A percentile compares a stretch with the other conserved stretches of the same genome.
phyloP scores from a whole-genome alignment of 1,140 invertebrate species.

The Zaprionus gabonicus region DNA sequence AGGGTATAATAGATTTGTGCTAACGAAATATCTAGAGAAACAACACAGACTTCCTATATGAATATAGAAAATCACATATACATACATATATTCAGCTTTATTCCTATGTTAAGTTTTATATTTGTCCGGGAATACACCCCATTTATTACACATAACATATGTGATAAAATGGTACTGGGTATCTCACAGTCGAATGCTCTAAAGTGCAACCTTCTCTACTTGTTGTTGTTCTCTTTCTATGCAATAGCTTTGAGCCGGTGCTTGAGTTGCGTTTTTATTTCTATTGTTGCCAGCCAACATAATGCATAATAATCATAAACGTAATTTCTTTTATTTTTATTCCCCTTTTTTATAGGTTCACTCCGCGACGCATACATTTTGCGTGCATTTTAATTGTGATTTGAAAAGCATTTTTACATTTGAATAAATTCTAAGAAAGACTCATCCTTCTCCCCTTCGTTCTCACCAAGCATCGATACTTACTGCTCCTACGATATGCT shows the following conservation, averaged over 20 bases:
- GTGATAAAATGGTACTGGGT: not conserved
- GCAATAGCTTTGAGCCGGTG: constrained; percentile 42
- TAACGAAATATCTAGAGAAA: not conserved
- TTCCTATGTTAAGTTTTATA: too few relatives aligned
- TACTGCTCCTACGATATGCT: too few relatives aligned
- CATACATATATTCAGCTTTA: too few relatives aligned
- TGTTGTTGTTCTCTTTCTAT: constrained; percentile 42
- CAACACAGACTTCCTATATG: too few relatives aligned
- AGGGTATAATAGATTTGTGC: not conserved
- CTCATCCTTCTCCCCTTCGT: too few relatives aligned
- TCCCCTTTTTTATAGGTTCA: constrained; percentile 54
- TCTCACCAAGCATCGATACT: too few relatives aligned
- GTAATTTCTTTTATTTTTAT: constrained; percentile 75
- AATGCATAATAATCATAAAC: constrained; percentile 74
- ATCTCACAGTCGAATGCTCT: not conserved
- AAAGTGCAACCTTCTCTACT: not conserved
- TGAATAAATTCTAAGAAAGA: constrained; percentile 7
- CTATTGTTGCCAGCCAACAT: constrained; percentile 52
- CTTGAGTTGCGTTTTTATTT: constrained; percentile 56
- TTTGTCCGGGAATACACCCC: too few relatives aligned
- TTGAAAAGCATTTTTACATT: constrained; percentile 61
- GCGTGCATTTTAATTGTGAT: constrained; percentile 73
- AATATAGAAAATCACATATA: too few relatives aligned
- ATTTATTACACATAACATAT: not conserved
- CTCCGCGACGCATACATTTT: constrained; percentile 47